Conservation (phyloP, 1,140 invertebrate species). For the Akabosia matsudoensis region DNA sequence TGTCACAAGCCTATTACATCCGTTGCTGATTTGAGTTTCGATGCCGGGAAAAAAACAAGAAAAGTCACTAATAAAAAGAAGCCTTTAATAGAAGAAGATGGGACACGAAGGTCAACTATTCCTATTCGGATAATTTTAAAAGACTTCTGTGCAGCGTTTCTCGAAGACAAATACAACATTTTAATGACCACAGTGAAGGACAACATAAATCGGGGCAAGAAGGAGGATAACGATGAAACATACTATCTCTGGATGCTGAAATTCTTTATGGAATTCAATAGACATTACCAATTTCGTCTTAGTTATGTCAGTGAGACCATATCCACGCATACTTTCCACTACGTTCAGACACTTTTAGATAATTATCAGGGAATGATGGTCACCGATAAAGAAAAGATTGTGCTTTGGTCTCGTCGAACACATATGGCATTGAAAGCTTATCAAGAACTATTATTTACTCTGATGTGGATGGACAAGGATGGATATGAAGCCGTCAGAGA, state of each 20-base stretch:
- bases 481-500: constrained; percentile 65
- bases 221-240: constrained; percentile 75
- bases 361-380: constrained; percentile 82
- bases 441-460: constrained; percentile 64
- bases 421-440: constrained; percentile 74
- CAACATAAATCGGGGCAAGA: constrained; percentile 61
- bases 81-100: constrained; percentile 58
- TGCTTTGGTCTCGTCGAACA: constrained; percentile 75
- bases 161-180: constrained; percentile 88
- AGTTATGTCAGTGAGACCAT: constrained; percentile 84
- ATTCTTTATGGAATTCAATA: constrained; percentile 98
- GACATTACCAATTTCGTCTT: constrained; percentile 73
- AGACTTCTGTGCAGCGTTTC: constrained; percentile 90
- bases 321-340: constrained; percentile 84
- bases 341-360: constrained; percentile 86
- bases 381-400: constrained; percentile 79
- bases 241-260: constrained; percentile 90
- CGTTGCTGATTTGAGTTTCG: constrained; percentile 40
- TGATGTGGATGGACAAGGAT: constrained; percentile 75
- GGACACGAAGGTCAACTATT: constrained; percentile 70
- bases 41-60: constrained; percentile 55
- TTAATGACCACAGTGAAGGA: constrained; percentile 63
- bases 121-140: constrained; percentile 81
- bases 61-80: constrained; percentile 65
- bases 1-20: constrained; percentile 76